These are phyloP conservation scores for Florisuga fusca DNA, from an alignment of 2,797 vertebrate species.

Conservation along the genomic window DNA sequence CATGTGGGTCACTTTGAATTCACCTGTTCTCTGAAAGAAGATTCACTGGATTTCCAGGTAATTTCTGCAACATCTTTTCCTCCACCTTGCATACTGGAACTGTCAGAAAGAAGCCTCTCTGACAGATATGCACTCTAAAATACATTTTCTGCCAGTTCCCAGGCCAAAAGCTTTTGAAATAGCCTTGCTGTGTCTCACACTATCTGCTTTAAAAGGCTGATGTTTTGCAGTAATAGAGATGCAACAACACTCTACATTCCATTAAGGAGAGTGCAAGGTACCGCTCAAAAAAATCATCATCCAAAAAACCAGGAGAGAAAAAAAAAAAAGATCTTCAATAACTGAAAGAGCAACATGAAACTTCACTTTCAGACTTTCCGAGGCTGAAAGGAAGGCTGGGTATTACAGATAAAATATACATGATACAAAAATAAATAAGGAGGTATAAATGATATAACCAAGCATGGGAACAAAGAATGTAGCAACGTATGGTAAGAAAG, in stretches of 20 bases:
- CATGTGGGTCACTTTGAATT: neutral
- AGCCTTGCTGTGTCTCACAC: neutral
- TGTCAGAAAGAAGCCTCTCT: neutral
- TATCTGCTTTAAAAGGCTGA: neutral
- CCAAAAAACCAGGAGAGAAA: neutral
- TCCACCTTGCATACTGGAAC: neutral
- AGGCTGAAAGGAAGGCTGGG: neutral
- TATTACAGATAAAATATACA: neutral
- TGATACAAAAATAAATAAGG: neutral
- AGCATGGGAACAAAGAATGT: neutral
- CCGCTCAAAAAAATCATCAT: neutral
- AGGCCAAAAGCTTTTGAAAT: neutral
- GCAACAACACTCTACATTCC: neutral
- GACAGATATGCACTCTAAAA: neutral
- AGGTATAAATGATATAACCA: neutral
- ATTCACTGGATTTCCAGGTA: neutral
- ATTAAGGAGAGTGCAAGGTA: neutral
- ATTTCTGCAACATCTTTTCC: neutral
- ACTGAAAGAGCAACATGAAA: neutral
- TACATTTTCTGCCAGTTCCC: neutral
- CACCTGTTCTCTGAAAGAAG: neutral
- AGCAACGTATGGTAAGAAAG: neutral
- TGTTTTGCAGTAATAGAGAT: neutral
- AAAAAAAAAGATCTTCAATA: neutral
- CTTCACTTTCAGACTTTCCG: neutral